phyloP scores from a whole-genome alignment of 1,140 invertebrate species.

The Pristionchus pacificus region DNA sequence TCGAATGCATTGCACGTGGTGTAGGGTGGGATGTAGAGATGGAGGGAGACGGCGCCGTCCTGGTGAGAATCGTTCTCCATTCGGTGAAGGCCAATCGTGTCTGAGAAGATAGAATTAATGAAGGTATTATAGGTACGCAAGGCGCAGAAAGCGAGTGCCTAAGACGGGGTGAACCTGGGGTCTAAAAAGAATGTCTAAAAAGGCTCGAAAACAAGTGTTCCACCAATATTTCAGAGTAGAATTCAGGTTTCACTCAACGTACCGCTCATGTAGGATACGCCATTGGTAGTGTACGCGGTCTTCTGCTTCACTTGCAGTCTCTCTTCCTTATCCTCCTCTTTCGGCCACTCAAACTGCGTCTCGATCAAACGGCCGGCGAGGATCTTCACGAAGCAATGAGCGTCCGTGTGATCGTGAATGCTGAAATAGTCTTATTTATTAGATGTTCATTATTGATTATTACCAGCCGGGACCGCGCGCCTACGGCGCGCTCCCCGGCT shows the following conservation, averaged over 20 bases:
- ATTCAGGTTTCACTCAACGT: conserved; percentile 25
- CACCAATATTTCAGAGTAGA: too few species aligned
- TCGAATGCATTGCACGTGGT: conserved; percentile 82
- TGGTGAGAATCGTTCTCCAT: conserved; percentile 87
- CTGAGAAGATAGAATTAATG: conserved; percentile 62
- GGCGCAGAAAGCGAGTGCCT: too few species aligned
- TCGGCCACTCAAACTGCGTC: conserved; percentile 72
- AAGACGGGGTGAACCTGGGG: too few species aligned
- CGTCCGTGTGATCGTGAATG: conserved; percentile 90
- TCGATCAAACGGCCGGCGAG: conserved; percentile 65
- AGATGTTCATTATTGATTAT: too few species aligned
- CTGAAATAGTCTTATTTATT: conserved; percentile 56
- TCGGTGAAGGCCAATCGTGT: conserved; percentile 84
- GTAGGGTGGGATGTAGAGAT: conserved; percentile 92
- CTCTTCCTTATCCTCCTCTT: conserved; percentile 45
- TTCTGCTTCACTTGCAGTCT: conserved; percentile 66
- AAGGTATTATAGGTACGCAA: background rate
- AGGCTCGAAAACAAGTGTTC: too few species aligned
- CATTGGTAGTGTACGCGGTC: conserved; percentile 68
- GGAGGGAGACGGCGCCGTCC: conserved; percentile 80
- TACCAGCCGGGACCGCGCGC: too few species aligned
- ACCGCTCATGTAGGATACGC: conserved; percentile 93
- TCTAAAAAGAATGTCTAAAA: too few species aligned
- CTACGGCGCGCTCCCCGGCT: too few species aligned
- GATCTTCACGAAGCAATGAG: conserved; percentile 93